These are phyloP conservation scores for Electrophaes corylata DNA, from an alignment of 2,888 invertebrate species.

Conservation along the genomic window DNA sequence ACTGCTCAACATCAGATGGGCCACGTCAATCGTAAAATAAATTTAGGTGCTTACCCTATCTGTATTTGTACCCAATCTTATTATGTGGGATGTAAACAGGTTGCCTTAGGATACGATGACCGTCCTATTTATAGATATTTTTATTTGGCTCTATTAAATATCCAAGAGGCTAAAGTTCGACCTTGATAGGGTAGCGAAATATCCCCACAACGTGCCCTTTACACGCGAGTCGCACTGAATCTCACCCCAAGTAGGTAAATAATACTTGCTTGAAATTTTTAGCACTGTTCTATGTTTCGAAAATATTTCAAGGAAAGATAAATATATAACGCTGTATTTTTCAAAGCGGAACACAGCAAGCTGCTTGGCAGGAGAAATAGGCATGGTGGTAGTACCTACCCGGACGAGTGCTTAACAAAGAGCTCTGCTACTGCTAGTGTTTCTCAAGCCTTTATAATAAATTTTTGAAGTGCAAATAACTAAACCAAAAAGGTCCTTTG, in stretches of 20 bases:
- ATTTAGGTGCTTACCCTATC: too few species aligned
- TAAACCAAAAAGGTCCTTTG: too few species aligned
- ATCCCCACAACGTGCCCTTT: constrained; percentile 27
- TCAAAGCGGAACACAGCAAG: too few species aligned
- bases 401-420: too few species aligned
- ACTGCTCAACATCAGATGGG: too few species aligned
- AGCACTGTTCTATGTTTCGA: background rate
- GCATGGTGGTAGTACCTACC: too few species aligned
- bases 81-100: background rate
- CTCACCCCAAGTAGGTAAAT: background rate
- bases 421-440: too few species aligned
- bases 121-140: background rate
- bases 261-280: background rate
- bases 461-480: too few species aligned
- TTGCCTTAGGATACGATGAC: background rate
- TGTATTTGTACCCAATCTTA: too few species aligned
- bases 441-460: too few species aligned
- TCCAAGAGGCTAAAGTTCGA: constrained; percentile 18
- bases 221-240: constrained; percentile 25
- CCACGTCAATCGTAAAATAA: too few species aligned
- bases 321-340: background rate
- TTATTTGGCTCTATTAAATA: constrained; percentile 18
- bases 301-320: background rate
- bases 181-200: constrained; percentile 26
- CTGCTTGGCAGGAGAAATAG: too few species aligned